Evolutionary conservation across 53 echinoderm and acorn worm genomes (phyloP).

Genomic region (Luidia sarsii): DNA sequence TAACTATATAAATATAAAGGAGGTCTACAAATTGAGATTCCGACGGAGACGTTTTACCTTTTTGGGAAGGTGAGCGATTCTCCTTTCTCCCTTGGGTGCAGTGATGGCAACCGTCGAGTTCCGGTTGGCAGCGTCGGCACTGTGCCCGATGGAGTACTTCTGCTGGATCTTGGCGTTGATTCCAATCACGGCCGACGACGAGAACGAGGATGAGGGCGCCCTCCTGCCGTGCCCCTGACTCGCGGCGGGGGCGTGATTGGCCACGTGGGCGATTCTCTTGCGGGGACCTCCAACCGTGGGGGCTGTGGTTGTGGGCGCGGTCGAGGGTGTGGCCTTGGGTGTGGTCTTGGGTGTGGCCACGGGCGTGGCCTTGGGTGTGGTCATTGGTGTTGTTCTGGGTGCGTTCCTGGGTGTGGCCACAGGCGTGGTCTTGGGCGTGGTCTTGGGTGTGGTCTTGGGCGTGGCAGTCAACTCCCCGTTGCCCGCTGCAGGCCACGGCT

Average conservation of each 20-base stretch:
- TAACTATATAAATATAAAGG: no score
- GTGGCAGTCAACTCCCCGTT: neutral
- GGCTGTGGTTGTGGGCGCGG: no score
- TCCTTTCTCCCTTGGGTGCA: conserved; percentile 65
- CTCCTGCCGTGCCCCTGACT: neutral
- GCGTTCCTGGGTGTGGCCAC: no score
- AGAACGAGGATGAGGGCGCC: neutral
- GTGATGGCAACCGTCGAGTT: conserved; percentile 74
- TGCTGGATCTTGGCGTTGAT: conserved; percentile 56
- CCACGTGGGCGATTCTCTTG: conserved; percentile 46
- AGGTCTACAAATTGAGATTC: no score
- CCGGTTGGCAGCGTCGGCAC: conserved; percentile 3
- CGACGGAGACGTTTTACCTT: no score
- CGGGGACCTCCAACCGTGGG: neutral
- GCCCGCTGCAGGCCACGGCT: neutral
- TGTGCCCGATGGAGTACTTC: conserved; percentile 42
- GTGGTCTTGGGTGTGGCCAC: no score
- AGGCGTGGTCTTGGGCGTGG: neutral
- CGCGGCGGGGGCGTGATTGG: conserved; percentile 16
- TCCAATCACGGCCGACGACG: conserved; percentile 13
- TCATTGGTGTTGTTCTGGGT: no score
- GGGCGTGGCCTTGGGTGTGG: no score
- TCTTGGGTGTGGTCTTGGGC: neutral
- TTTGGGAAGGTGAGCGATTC: conserved; percentile 77
- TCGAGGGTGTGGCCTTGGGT: no score